Conservation (phyloP, 1,140 invertebrate genomes). For the Orussus abietinus region DNA sequence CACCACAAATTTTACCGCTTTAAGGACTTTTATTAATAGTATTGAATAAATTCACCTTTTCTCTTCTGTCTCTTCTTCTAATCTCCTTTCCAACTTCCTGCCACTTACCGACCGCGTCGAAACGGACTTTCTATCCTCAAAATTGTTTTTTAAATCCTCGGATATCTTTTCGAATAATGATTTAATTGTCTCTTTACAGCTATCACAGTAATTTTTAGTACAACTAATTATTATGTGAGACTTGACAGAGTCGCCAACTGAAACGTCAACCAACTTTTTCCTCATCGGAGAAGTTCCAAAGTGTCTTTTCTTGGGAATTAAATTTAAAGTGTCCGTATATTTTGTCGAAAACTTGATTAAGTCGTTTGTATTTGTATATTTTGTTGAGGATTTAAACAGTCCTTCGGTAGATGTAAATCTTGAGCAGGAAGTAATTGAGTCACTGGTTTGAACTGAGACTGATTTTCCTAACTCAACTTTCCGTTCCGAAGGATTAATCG, state of each 20-base stretch:
- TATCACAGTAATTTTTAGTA: slow-evolving; percentile 62
- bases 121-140: slow-evolving; percentile 9
- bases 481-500: slow-evolving; percentile 6
- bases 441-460: no score
- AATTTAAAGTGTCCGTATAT: slow-evolving; percentile 38
- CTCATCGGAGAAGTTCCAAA: slow-evolving; percentile 52
- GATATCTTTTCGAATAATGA: slow-evolving; percentile 54
- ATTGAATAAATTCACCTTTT: no score
- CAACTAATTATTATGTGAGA: slow-evolving; percentile 54
- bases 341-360: slow-evolving; percentile 17
- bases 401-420: no score
- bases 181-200: slow-evolving; percentile 62
- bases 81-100: no score
- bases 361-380: slow-evolving; percentile 14
- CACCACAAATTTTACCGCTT: no score
- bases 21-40: no score
- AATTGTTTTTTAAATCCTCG: slow-evolving; percentile 20
- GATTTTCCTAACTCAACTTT: no score
- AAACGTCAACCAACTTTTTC: slow-evolving; percentile 52
- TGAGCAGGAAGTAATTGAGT: no score
- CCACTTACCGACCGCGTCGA: slow-evolving; percentile 13
- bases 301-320: slow-evolving; percentile 37
- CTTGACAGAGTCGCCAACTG: slow-evolving; percentile 55
- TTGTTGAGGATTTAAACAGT: no score
- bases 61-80: no score